Evolutionary conservation across 2,888 invertebrate species (phyloP).

Genomic region (Drosophila cyrtoloma): DNA sequence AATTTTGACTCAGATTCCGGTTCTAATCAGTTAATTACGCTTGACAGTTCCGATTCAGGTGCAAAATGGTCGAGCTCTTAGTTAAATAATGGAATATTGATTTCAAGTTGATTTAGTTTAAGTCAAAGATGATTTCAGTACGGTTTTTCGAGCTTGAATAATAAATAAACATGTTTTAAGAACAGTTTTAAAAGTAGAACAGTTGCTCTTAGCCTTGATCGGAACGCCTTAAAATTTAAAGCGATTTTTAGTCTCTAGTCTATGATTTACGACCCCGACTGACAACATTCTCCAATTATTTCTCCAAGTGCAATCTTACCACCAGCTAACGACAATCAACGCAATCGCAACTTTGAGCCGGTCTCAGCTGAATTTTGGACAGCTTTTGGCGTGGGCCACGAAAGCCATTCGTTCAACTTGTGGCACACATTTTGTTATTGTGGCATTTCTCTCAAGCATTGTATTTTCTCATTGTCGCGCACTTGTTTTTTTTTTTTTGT

Average conservation of each 20-base stretch:
- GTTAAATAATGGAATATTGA: not conserved
- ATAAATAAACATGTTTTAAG: not conserved
- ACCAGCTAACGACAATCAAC: slow-evolving; percentile 16
- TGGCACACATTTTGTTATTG: slow-evolving; percentile 53
- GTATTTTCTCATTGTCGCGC: slow-evolving; percentile 63
- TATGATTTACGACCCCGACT: not conserved
- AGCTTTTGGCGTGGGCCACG: slow-evolving; percentile 62
- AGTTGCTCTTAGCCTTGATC: not conserved
- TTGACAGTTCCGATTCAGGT: not conserved
- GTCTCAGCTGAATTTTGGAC: slow-evolving; percentile 55
- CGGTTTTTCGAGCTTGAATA: not conserved
- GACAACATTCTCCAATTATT: slow-evolving; percentile 7
- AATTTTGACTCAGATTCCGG: no score
- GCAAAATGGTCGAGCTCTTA: not conserved
- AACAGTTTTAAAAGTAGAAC: not conserved
- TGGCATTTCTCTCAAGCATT: slow-evolving; percentile 37
- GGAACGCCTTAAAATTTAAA: not conserved
- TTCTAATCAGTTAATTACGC: not conserved
- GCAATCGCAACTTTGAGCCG: slow-evolving; percentile 49
- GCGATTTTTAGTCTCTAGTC: not conserved
- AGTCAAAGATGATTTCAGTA: not conserved
- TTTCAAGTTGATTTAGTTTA: not conserved
- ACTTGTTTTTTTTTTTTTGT: slow-evolving; percentile 54
- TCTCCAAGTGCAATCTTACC: slow-evolving; percentile 5
- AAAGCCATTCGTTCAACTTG: slow-evolving; percentile 52